Percentiles rank a stretch among this genome's conserved stretches.
Evolutionary conservation across 2,113 vertebrate genomes (phyloP).

Genomic region (Scytalopus superciliaris): DNA sequence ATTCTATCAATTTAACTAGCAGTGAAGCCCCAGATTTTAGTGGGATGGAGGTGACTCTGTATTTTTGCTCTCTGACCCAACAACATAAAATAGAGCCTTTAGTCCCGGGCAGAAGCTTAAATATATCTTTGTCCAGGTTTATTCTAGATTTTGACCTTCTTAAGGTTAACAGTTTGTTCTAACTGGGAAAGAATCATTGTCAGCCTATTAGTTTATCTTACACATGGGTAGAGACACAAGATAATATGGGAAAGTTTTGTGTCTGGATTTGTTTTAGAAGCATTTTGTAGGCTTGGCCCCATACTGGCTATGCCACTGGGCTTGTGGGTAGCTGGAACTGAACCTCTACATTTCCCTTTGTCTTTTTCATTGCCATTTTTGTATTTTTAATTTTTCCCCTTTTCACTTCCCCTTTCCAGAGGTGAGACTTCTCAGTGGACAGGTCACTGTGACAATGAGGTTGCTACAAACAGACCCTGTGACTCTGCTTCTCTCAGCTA

Average conservation of each 20-base stretch:
- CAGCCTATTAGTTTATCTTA: not conserved
- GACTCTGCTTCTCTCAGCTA: not conserved
- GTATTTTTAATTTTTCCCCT: not conserved
- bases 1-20: not conserved
- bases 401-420: not conserved
- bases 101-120: not conserved
- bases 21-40: not conserved
- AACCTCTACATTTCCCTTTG: not conserved
- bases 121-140: not conserved
- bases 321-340: not conserved
- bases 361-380: not conserved
- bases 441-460: not conserved
- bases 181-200: not conserved
- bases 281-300: not conserved
- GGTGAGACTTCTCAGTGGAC: not conserved
- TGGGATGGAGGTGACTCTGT: not conserved
- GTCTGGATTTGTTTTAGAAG: not conserved
- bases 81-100: not conserved
- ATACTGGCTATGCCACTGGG: not conserved
- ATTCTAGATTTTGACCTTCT: not conserved
- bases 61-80: not conserved
- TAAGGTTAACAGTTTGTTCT: not conserved
- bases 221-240: not conserved
- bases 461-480: not conserved
- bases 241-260: not conserved